Evolutionary conservation across 2,888 invertebrate species (phyloP).

Genomic region (Harpagoxenus sublaevis): DNA sequence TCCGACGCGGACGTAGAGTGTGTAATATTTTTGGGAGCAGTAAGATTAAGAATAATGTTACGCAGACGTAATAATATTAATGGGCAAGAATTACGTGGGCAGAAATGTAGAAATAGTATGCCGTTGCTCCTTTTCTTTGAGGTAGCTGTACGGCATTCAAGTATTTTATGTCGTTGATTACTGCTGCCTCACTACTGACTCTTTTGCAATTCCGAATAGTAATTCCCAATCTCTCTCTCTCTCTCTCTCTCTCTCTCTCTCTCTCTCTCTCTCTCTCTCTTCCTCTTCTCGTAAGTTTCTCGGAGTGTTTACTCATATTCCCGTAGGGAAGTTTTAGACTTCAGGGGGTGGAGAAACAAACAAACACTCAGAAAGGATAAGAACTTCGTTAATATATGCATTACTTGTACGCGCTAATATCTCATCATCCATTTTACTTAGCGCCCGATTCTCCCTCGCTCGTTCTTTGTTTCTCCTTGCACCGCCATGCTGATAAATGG

Average conservation of each 20-base stretch:
- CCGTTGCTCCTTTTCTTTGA: background rate
- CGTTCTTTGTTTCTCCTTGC: slow-evolving; percentile 18
- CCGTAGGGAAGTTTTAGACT: slow-evolving; percentile 44
- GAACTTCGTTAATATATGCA: slow-evolving; percentile 59
- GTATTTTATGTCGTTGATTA: slow-evolving; percentile 29
- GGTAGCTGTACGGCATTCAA: background rate
- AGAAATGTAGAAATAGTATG: background rate
- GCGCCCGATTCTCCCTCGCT: background rate
- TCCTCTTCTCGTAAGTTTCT: slow-evolving; percentile 49
- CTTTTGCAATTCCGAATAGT: slow-evolving; percentile 39
- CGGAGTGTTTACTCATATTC: slow-evolving; percentile 57
- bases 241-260: background rate
- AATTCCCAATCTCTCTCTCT: slow-evolving; percentile 47
- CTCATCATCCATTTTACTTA: slow-evolving; percentile 45
- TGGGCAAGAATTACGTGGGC: background rate
- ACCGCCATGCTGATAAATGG: background rate
- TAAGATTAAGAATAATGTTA: background rate
- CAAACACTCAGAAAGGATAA: slow-evolving; percentile 48
- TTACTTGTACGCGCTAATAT: slow-evolving; percentile 47
- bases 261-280: background rate
- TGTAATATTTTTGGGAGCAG: background rate
- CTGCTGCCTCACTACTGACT: slow-evolving; percentile 18
- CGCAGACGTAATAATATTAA: background rate
- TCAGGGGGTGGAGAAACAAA: slow-evolving; percentile 46
- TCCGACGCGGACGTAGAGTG: background rate